Percentiles rank a stretch among this genome's conserved stretches.
Conservation (phyloP, 2,113 vertebrate genomes). For the Heloderma charlesbogerti region DNA sequence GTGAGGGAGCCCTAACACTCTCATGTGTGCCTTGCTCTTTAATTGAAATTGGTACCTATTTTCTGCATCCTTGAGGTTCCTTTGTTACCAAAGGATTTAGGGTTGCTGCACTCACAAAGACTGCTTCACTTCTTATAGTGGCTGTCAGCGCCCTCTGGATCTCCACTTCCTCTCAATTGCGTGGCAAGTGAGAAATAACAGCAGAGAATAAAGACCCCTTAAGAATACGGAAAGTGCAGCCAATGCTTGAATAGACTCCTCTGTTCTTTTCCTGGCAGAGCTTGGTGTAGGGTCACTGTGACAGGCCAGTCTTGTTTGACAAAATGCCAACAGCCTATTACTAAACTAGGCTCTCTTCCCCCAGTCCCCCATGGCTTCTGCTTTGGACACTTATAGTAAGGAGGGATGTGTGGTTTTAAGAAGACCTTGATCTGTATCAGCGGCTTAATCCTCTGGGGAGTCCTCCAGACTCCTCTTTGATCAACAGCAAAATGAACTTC, state of each 20-base stretch:
- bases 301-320: background rate
- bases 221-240: slow-evolving; percentile 9
- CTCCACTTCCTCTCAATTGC: slow-evolving; percentile 45
- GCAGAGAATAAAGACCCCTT: slow-evolving; percentile 34
- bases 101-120: background rate
- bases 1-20: background rate
- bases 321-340: background rate
- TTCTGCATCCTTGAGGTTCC: background rate
- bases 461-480: background rate
- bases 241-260: slow-evolving; percentile 43
- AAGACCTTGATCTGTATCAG: background rate
- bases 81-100: slow-evolving; percentile 12
- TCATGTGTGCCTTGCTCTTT: background rate
- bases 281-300: background rate
- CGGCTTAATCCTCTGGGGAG: background rate
- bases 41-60: accelerated
- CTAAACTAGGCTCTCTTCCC: background rate
- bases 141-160: slow-evolving; percentile 16
- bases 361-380: background rate
- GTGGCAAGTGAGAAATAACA: slow-evolving; percentile 36
- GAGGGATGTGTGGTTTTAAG: background rate
- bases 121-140: slow-evolving; percentile 7
- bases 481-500: background rate
- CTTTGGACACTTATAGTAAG: background rate
- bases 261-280: slow-evolving; percentile 51